Percentiles rank a stretch among this genome's conserved stretches.
Conservation (phyloP, 2,113 vertebrate species). For the Urocynchramus pylzowi region DNA sequence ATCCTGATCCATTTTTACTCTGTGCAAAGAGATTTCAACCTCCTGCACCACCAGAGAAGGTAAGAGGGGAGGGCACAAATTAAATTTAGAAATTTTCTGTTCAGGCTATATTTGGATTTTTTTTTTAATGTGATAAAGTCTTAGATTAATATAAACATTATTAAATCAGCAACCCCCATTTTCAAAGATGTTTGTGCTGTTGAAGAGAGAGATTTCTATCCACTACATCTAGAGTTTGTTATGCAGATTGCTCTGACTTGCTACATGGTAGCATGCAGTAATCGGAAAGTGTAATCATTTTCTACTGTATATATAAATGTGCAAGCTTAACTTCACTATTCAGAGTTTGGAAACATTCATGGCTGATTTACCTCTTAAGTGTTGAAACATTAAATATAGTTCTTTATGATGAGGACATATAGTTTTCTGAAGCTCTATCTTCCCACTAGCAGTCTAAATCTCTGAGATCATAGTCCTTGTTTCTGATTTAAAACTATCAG, state of each 20-base stretch:
- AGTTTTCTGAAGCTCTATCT: not conserved
- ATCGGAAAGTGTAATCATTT: not conserved
- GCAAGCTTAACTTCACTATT: not conserved
- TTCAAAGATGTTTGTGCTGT: not conserved
- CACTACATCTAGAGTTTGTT: not conserved
- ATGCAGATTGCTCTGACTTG: not conserved
- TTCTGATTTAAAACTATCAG: not conserved
- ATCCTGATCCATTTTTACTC: slow-evolving; percentile 85
- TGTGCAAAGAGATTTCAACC: slow-evolving; percentile 84
- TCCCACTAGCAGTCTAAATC: not conserved
- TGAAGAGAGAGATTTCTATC: not conserved
- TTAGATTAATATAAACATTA: not conserved
- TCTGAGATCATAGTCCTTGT: not conserved
- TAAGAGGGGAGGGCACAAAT: slow-evolving; percentile 37
- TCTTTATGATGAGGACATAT: not conserved
- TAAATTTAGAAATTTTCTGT: not conserved
- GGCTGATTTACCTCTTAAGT: not conserved
- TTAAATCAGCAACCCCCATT: not conserved
- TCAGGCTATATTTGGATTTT: not conserved
- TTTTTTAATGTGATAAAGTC: not conserved
- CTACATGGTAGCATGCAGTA: not conserved
- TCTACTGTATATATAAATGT: not conserved
- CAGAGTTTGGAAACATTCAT: not conserved
- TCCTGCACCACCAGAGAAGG: slow-evolving; percentile 72
- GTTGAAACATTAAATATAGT: not conserved